Evolutionary conservation across 2,113 vertebrate genomes (phyloP).

Genomic region (Pongo abelii): DNA sequence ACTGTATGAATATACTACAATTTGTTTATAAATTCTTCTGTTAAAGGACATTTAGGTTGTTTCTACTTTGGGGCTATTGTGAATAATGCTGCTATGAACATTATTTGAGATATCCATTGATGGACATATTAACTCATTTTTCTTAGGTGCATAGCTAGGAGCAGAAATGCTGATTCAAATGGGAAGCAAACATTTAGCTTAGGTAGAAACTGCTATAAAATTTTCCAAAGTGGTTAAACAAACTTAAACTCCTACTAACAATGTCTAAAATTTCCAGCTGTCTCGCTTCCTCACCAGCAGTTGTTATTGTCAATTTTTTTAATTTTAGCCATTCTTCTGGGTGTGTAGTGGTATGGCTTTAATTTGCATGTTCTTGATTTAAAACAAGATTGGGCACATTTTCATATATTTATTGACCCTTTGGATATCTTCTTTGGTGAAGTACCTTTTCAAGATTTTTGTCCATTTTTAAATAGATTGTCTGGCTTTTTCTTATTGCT

Average conservation of each 20-base stretch:
- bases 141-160: neutral
- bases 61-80: neutral
- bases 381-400: neutral
- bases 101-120: neutral
- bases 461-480: neutral
- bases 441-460: neutral
- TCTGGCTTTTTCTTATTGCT: neutral
- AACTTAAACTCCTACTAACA: neutral
- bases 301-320: neutral
- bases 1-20: neutral
- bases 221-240: conserved; percentile 3
- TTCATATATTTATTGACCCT: neutral
- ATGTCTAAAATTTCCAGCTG: neutral
- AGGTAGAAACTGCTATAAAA: neutral
- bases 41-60: neutral
- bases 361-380: neutral
- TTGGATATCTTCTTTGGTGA: neutral
- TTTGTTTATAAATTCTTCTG: neutral
- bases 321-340: conserved; percentile 8
- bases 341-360: neutral
- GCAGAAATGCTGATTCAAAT: conserved; percentile 36
- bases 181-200: conserved; percentile 18
- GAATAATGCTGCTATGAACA: neutral
- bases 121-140: neutral
- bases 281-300: neutral